Base-by-base conservation (phyloP, 2,113 vertebrate genomes). In the Chauna torquata region DNA sequence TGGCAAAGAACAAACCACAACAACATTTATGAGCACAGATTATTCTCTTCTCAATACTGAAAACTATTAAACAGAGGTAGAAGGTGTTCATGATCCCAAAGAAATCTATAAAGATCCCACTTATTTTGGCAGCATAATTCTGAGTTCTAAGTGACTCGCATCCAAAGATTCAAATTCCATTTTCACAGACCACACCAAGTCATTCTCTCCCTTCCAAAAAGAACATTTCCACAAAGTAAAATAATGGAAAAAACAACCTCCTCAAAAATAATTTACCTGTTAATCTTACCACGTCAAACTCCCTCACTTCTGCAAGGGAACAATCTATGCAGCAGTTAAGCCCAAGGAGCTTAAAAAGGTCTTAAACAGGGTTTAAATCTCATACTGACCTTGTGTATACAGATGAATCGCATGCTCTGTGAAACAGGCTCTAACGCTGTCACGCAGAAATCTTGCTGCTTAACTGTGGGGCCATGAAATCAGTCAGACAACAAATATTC, bases 331-430 rank as follows among this genome's bases (percentile, higher is more conserved):
- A 69, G 52, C 61, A 49, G 55, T 38, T 89, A 95, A 94, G 61
- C 45, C 40, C 82, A 68, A 91, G 27, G 22, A 91, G 88, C 88
- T 96, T 95, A 96, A 65, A 84, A 87, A 71, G 61, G 88, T 84
- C 61, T 94, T 94, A 93, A 55, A 49, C 0, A 11, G 52, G 19
- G 58, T 82, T 93, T 91, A 91, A 91, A 76, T 72, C 91, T 84
- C 81, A 30, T 17, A 40, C 59, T 87, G 88, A 86, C 52, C 86
- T 49, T 34, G 80, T 42, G 77, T 66, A 86, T 24, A 44, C 74
- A 92, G 91, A 65, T 54, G 61, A 86, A 89, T 17, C 22, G 70
- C 32, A 66, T 12, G 9, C 15, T 58, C 62, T 88, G 68, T 92
- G 79, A 66, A 94, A 92, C 14, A 20, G 61, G 44, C 61, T 72